Conservation (phyloP, 2,797 vertebrate genomes). For the Melopsittacus undulatus region DNA sequence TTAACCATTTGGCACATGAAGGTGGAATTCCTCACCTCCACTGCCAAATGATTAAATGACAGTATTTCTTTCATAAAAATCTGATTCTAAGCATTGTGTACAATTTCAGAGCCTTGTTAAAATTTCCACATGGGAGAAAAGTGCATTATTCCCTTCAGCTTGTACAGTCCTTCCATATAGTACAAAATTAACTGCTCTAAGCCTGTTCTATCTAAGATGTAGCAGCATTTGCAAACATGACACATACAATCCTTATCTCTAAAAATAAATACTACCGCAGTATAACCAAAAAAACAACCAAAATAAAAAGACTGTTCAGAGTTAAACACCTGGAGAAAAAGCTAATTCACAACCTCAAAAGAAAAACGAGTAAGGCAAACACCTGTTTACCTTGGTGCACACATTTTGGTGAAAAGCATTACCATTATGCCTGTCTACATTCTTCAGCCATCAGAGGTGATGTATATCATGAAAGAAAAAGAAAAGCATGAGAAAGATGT, state of each 20-base stretch:
- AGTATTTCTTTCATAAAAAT: conserved; percentile 63
- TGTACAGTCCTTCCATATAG: conserved; percentile 78
- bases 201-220: conserved; percentile 71
- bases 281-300: conserved; percentile 59
- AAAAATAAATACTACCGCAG: conserved; percentile 84
- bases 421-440: conserved; percentile 88
- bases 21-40: conserved; percentile 45
- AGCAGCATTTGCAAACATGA: conserved; percentile 79
- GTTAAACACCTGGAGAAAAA: conserved; percentile 74
- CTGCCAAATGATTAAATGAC: conserved; percentile 67
- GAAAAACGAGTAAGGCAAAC: conserved; percentile 80
- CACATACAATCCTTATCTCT: conserved; percentile 77
- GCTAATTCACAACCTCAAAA: conserved; percentile 76
- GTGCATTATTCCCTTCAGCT: conserved; percentile 76
- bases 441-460: conserved; percentile 93
- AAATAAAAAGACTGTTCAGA: conserved; percentile 48
- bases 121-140: conserved; percentile 73
- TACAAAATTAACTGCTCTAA: conserved; percentile 74
- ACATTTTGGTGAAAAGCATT: conserved; percentile 81
- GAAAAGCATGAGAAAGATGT: conserved; percentile 80
- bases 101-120: conserved; percentile 73
- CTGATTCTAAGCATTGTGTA: conserved; percentile 63
- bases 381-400: conserved; percentile 74
- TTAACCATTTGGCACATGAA: conserved; percentile 60
- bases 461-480: conserved; percentile 70